Conservation (phyloP, 2,113 vertebrate genomes). For the Epinephelus fuscoguttatus region DNA sequence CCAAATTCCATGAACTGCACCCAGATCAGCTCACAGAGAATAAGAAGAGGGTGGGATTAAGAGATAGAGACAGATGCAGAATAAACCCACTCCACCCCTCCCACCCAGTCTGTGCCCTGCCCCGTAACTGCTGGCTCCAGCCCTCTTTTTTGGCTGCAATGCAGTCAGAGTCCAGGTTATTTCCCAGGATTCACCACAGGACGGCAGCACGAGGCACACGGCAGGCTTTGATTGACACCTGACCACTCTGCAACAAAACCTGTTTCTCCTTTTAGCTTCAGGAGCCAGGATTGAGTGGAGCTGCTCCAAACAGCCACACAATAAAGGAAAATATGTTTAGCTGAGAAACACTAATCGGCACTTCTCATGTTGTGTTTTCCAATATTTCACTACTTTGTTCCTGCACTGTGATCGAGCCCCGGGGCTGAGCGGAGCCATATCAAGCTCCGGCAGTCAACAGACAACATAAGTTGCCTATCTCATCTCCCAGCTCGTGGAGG, state of each 20-base stretch:
- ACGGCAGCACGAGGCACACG: constrained; percentile 36
- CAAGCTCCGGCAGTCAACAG: constrained; percentile 70
- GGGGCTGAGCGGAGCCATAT: constrained; percentile 48
- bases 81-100: constrained; percentile 36
- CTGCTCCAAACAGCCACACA: constrained; percentile 19
- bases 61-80: constrained; percentile 28
- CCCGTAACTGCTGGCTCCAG: constrained; percentile 18
- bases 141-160: constrained; percentile 56
- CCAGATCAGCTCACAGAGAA: constrained; percentile 10
- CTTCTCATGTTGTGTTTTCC: neutral
- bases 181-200: constrained; percentile 43
- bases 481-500: constrained; percentile 59
- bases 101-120: constrained; percentile 10
- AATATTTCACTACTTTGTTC: constrained; percentile 11
- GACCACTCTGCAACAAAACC: neutral
- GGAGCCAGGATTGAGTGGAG: neutral
- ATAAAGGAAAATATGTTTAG: neutral
- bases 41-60: constrained; percentile 47
- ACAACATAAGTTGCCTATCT: constrained; percentile 72
- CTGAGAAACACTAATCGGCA: neutral
- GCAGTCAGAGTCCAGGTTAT: constrained; percentile 38
- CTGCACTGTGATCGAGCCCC: constrained; percentile 28
- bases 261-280: neutral
- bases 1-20: neutral
- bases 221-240: constrained; percentile 51